A percentile compares a stretch with the other conserved stretches of the same genome.
phyloP scores from a whole-genome alignment of 2,888 invertebrate species.

The Philaethria dido region DNA sequence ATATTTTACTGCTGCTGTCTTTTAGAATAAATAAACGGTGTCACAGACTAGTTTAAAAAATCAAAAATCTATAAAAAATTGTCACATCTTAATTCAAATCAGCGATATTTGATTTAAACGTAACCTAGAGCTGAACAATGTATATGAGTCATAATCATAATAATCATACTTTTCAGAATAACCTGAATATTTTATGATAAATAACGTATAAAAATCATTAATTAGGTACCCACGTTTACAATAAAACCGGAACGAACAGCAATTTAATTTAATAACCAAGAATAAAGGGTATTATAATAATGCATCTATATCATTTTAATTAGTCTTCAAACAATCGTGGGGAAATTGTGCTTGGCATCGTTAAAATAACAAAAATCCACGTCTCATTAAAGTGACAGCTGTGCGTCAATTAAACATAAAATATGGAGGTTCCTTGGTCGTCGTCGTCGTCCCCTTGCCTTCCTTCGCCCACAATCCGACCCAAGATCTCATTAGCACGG shows the following conservation, averaged over 20 bases:
- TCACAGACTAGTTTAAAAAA: too few relatives aligned
- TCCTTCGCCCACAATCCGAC: conserved; percentile 53
- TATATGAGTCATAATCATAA: too few relatives aligned
- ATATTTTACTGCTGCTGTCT: too few relatives aligned
- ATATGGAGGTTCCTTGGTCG: conserved; percentile 62
- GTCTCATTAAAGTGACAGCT: conserved; percentile 80
- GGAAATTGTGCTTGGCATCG: conserved; percentile 26
- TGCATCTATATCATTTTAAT: conserved; percentile 24
- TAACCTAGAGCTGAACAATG: too few relatives aligned
- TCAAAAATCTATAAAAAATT: too few relatives aligned
- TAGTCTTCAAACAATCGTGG: conserved; percentile 27
- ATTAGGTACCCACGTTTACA: background rate
- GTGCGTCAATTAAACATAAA: conserved; percentile 82
- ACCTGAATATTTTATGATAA: too few relatives aligned
- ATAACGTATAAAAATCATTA: background rate
- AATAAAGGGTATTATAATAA: conserved; percentile 14
- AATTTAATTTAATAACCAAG: conserved; percentile 1
- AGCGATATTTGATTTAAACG: too few relatives aligned
- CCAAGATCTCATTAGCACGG: conserved; percentile 76
- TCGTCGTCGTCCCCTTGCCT: conserved; percentile 55
- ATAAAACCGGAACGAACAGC: background rate
- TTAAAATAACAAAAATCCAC: conserved; percentile 69
- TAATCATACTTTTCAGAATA: too few relatives aligned
- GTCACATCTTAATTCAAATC: too few relatives aligned
- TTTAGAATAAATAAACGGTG: too few relatives aligned